Evolutionary conservation across 2,113 vertebrate genomes (phyloP).

Genomic region (Heterotilapia buettikoferi): DNA sequence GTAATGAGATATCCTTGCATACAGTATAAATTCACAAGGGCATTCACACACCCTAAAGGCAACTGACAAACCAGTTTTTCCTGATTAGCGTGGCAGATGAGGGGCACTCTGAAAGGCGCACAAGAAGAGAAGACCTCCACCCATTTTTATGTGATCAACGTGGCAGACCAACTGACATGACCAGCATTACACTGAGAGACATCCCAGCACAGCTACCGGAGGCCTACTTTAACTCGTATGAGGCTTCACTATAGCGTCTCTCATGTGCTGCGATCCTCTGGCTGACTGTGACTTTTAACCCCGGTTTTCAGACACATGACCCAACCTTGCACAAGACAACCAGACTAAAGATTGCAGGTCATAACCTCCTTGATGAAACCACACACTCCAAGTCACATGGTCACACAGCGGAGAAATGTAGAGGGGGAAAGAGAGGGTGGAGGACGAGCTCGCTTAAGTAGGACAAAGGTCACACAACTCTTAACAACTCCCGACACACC

Average conservation of each 20-base stretch:
- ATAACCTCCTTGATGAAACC: slow-evolving; percentile 22
- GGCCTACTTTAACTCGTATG: not conserved
- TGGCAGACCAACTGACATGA: not conserved
- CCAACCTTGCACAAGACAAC: slow-evolving; percentile 24
- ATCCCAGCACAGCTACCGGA: not conserved
- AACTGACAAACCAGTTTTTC: not conserved
- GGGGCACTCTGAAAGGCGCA: not conserved
- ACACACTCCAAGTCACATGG: slow-evolving; percentile 40
- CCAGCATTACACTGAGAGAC: not conserved
- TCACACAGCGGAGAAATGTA: not conserved
- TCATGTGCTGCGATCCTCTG: not conserved
- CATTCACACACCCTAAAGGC: not conserved
- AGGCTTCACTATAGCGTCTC: not conserved
- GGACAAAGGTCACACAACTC: slow-evolving; percentile 54
- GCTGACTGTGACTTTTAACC: not conserved
- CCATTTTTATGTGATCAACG: not conserved
- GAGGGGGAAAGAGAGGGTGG: not conserved
- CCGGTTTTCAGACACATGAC: not conserved
- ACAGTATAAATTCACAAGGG: not conserved
- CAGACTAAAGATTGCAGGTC: not conserved
- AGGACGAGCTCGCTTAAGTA: slow-evolving; percentile 38
- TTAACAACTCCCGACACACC: not conserved
- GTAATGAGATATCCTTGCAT: not conserved
- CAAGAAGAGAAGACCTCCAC: not conserved
- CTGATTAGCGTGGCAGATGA: not conserved